Evolutionary conservation across 2,797 vertebrate genomes (phyloP), one percentile per base, ranked within the genome.

Genomic region (Enteromius viviparus): DNA sequence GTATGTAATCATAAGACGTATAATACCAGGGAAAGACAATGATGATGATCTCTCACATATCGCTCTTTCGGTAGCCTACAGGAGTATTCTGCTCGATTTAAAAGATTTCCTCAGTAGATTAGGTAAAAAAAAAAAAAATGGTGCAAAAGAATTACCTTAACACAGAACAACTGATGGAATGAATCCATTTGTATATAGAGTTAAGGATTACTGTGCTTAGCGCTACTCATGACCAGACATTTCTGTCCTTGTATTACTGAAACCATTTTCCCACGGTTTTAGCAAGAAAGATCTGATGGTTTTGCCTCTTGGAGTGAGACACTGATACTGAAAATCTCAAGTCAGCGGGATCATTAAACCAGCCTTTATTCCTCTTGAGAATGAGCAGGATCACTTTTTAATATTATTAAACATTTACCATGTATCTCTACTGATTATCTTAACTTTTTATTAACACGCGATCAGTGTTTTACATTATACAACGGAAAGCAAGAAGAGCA

Each of bases 101-200:
- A 74, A 64, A 2, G 3, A 60, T 51, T 83, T 76, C 72, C 40
- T 84, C 72, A 53, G 49, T 81, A 85, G 65, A 78, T 68, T 76
- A 76, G 65, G 47, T 71, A n/a, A 9, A 58, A 76, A 64, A 70
- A 51, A 19, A 72, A 11, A 12, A 10, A 45, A 81, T 65, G 66
- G 76, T 64, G 60, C 55, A 53, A 70, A 53, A 58, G 60, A 83
- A 26, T 45, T 58, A 81, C 55, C 23, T 51, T 79, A 34, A 75
- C 34, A 60, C 58, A 66, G 69, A 84, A 87, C 45, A 76, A 81
- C 66, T 70, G 84, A 72, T 79, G 83, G 64, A 83, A 71, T 86
- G 69, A 84, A 78, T 80, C 82, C 65, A 86, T 89, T 85, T 93
- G 90, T 93, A 91, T 87, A 92, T 91, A 88, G 70, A 85, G 81